phyloP scores from a whole-genome alignment of 2,888 invertebrate species.

The Drosophila robusta region DNA sequence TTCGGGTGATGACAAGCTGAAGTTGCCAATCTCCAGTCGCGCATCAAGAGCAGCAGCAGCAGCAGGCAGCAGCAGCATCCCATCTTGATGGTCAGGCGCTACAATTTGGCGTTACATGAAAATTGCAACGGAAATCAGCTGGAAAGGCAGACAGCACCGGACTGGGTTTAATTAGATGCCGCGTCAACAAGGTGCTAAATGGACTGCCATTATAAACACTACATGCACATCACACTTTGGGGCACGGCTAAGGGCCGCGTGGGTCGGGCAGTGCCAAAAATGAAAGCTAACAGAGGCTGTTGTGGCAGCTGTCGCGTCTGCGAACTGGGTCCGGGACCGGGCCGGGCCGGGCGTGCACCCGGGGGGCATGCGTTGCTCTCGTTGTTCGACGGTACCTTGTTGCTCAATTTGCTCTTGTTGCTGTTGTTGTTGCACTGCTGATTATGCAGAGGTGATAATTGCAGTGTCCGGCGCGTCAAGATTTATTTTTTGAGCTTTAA shows the following conservation, averaged over 20 bases:
- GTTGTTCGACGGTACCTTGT: conserved; percentile 59
- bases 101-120: conserved; percentile 76
- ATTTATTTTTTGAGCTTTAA: conserved; percentile 82
- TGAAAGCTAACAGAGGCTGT: conserved; percentile 63
- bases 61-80: no score
- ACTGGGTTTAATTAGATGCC: conserved; percentile 82
- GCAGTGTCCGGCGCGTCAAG: conserved; percentile 82
- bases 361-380: conserved; percentile 76
- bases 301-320: conserved; percentile 60
- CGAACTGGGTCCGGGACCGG: not conserved
- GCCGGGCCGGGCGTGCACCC: conserved; percentile 34
- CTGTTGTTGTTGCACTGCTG: conserved; percentile 47
- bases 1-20: conserved; percentile 30
- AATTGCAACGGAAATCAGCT: conserved; percentile 61
- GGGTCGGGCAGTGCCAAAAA: conserved; percentile 68
- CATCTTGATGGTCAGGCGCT: conserved; percentile 52
- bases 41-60: conserved; percentile 35
- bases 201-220: conserved; percentile 74
- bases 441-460: conserved; percentile 84
- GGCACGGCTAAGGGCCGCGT: conserved; percentile 63
- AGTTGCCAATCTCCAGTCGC: conserved; percentile 18
- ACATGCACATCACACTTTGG: conserved; percentile 5
- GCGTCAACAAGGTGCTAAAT: conserved; percentile 85
- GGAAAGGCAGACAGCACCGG: conserved; percentile 14
- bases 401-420: conserved; percentile 49